These are phyloP conservation scores for Callosobruchus maculatus DNA, from an alignment of 2,888 invertebrate species.

Conservation along the genomic window DNA sequence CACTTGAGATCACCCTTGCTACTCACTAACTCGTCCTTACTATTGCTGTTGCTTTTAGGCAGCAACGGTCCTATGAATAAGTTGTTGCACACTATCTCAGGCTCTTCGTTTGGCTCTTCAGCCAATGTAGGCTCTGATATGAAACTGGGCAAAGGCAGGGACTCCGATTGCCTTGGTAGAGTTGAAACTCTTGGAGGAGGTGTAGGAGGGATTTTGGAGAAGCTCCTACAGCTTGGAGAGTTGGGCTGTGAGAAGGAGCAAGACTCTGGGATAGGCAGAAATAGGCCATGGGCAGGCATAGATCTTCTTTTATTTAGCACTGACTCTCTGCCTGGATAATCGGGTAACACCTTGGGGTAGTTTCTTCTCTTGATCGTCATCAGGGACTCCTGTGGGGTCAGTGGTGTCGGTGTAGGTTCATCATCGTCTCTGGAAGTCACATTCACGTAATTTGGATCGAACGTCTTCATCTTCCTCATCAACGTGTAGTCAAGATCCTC, in stretches of 20 bases:
- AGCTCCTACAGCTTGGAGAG: constrained; percentile 36
- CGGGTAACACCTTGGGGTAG: constrained; percentile 83
- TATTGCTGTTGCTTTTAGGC: constrained; percentile 42
- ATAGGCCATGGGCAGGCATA: constrained; percentile 55
- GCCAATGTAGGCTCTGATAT: constrained; percentile 49
- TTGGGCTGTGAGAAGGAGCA: constrained; percentile 38
- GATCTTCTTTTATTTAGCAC: constrained; percentile 57
- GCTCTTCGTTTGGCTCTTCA: constrained; percentile 50
- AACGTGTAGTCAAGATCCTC: constrained; percentile 49
- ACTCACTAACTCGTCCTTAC: constrained; percentile 9
- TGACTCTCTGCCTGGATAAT: constrained; percentile 55
- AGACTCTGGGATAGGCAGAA: constrained; percentile 37
- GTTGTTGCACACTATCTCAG: constrained; percentile 53
- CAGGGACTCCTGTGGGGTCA: constrained; percentile 69
- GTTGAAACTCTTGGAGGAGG: constrained; percentile 75
- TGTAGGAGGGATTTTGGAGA: constrained; percentile 57
- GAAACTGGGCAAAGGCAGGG: constrained; percentile 43
- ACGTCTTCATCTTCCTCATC: constrained; percentile 43
- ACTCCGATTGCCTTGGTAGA: constrained; percentile 53
- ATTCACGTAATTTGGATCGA: constrained; percentile 60
- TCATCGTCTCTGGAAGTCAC: constrained; percentile 69
- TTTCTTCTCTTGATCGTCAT: constrained; percentile 72
- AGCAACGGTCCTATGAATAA: constrained; percentile 56
- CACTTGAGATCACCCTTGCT: constrained; percentile 26
- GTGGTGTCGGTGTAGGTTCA: constrained; percentile 44